Percentiles rank a stretch among this genome's conserved stretches.
Evolutionary conservation across 2,888 invertebrate species (phyloP).

Genomic region (Bruchidius siliquastri): DNA sequence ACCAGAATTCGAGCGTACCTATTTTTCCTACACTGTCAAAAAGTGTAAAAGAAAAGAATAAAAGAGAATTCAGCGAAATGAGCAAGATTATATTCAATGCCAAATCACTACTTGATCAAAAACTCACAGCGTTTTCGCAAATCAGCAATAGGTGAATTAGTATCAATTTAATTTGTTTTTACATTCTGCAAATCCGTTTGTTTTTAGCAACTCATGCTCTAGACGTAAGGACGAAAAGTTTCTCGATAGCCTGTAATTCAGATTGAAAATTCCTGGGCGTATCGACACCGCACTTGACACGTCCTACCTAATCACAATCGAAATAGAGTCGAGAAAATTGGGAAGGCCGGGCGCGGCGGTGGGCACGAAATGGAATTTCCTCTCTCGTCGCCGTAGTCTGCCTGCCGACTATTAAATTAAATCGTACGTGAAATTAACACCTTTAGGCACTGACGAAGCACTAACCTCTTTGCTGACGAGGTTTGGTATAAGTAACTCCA

Average conservation of each 20-base stretch:
- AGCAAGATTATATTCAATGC: too few species aligned
- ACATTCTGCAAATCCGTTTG: too few species aligned
- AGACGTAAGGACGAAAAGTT: not conserved
- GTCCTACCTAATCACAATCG: not conserved
- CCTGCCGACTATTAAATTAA: conserved; percentile 20
- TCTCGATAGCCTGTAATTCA: not conserved
- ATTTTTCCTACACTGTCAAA: too few species aligned
- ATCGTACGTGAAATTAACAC: conserved; percentile 27
- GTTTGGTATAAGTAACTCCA: not conserved
- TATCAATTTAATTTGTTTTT: too few species aligned
- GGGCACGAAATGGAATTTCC: not conserved
- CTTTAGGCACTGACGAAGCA: conserved; percentile 8
- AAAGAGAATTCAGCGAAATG: too few species aligned
- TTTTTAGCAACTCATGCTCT: too few species aligned
- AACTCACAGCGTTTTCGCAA: too few species aligned
- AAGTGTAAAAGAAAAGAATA: too few species aligned
- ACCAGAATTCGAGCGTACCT: too few species aligned
- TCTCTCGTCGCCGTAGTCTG: not conserved
- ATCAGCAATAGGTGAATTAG: too few species aligned
- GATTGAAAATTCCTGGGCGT: not conserved
- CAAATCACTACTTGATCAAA: too few species aligned
- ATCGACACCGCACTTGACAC: not conserved
- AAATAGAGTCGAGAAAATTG: not conserved
- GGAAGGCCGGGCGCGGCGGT: not conserved
- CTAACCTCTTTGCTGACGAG: not conserved